phyloP scores from a whole-genome alignment of 2,888 invertebrate genomes.

The Sepioteuthis lessoniana region DNA sequence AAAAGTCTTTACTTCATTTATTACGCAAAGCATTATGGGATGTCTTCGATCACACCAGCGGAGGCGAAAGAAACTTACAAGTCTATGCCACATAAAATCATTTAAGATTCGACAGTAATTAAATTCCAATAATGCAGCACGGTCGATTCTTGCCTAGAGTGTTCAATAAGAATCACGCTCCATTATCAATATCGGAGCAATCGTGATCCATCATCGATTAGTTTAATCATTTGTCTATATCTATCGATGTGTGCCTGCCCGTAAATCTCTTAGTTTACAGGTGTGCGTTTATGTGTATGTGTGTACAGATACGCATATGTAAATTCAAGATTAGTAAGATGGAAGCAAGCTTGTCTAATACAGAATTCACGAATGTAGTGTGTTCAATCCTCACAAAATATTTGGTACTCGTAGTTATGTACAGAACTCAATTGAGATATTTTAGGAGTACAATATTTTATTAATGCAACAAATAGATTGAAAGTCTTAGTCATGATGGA shows the following conservation, averaged over 20 bases:
- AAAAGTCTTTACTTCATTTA: background rate
- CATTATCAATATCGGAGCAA: background rate
- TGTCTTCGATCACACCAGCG: background rate
- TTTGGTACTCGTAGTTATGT: too few relatives aligned
- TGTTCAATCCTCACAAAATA: too few relatives aligned
- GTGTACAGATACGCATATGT: background rate
- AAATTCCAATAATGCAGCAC: background rate
- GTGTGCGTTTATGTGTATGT: too few relatives aligned
- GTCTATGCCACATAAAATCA: background rate
- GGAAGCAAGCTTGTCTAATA: too few relatives aligned
- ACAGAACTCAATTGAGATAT: too few relatives aligned
- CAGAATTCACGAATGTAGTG: too few relatives aligned
- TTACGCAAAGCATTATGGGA: too few relatives aligned
- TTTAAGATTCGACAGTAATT: slow-evolving; percentile 17
- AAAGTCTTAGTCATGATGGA: too few relatives aligned
- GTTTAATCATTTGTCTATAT: background rate
- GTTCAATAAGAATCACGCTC: background rate
- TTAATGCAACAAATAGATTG: too few relatives aligned
- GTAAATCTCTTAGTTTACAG: too few relatives aligned
- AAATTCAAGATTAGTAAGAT: too few relatives aligned
- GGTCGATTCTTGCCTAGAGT: background rate
- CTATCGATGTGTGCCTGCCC: background rate
- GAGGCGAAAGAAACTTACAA: background rate
- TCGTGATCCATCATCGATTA: slow-evolving; percentile 4
- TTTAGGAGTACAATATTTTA: too few relatives aligned